These are phyloP conservation scores for Drosophila nigritarsus DNA, from an alignment of 2,888 invertebrate species.

Conservation along the genomic window DNA sequence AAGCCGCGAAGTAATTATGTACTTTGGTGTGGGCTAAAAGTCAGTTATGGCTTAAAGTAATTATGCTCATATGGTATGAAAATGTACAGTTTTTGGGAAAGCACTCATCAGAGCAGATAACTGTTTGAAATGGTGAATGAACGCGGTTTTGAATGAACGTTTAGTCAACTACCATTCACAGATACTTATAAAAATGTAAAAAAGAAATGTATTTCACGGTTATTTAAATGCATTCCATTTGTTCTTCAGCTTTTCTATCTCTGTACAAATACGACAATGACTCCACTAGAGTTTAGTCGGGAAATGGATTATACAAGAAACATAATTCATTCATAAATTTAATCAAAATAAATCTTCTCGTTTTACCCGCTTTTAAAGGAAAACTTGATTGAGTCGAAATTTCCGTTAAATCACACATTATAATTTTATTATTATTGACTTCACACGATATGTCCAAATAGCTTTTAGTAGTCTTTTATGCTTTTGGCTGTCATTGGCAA, in stretches of 20 bases:
- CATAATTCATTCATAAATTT: neutral
- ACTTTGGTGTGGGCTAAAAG: constrained; percentile 44
- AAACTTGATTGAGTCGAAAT: neutral
- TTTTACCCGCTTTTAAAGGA: neutral
- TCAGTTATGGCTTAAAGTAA: constrained; percentile 12
- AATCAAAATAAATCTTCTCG: neutral
- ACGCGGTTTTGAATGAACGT: constrained; percentile 1
- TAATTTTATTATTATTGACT: constrained; percentile 1
- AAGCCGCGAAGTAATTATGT: constrained; percentile 10
- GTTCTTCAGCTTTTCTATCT: too few species aligned
- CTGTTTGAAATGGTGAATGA: constrained; percentile 2
- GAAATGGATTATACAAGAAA: neutral
- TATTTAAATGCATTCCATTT: neutral
- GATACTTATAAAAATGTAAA: neutral
- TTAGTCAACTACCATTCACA: neutral
- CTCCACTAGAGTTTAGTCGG: neutral
- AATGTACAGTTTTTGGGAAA: constrained; percentile 6
- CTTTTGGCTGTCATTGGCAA: constrained; percentile 10
- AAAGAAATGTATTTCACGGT: neutral
- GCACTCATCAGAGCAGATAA: constrained; percentile 20
- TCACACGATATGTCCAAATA: constrained; percentile 11
- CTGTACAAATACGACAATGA: neutral
- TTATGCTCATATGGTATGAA: constrained; percentile 13
- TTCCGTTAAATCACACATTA: neutral
- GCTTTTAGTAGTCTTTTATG: constrained; percentile 23